phyloP scores from a whole-genome alignment of 2,797 vertebrate species.

The Clamator glandarius region DNA sequence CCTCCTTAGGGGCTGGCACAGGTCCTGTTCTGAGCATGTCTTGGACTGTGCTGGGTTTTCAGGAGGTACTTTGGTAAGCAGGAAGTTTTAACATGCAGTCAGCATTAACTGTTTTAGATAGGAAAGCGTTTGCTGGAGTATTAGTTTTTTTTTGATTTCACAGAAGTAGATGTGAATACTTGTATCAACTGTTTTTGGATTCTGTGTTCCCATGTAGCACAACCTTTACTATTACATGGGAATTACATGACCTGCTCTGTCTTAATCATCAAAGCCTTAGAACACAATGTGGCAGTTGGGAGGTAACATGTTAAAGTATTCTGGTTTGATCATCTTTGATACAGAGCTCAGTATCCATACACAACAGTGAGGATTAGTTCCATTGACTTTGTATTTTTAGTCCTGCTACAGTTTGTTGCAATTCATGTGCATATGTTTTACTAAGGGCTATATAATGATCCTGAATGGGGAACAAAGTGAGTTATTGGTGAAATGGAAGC shows the following conservation, averaged over 20 bases:
- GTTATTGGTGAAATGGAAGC: background rate
- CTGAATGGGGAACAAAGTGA: background rate
- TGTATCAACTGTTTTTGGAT: background rate
- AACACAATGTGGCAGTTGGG: background rate
- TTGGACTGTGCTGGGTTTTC: background rate
- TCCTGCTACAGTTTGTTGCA: background rate
- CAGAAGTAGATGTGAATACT: conserved; percentile 12
- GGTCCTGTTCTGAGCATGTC: background rate
- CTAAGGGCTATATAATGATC: conserved; percentile 68
- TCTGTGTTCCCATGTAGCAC: background rate
- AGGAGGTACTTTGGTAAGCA: background rate
- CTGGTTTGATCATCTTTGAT: background rate
- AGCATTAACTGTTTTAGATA: background rate
- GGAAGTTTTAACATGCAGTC: background rate
- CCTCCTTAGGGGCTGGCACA: background rate
- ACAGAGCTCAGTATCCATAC: accelerated
- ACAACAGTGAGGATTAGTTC: background rate
- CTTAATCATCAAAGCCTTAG: conserved; percentile 54
- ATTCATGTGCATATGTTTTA: conserved; percentile 8
- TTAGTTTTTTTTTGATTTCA: conserved; percentile 4
- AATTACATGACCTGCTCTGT: background rate
- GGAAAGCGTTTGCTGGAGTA: background rate
- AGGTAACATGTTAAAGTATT: background rate
- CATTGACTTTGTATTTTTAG: background rate
- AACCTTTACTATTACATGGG: background rate